Evolutionary conservation across 2,113 vertebrate species (phyloP).

Genomic region (Oncorhynchus clarkii): DNA sequence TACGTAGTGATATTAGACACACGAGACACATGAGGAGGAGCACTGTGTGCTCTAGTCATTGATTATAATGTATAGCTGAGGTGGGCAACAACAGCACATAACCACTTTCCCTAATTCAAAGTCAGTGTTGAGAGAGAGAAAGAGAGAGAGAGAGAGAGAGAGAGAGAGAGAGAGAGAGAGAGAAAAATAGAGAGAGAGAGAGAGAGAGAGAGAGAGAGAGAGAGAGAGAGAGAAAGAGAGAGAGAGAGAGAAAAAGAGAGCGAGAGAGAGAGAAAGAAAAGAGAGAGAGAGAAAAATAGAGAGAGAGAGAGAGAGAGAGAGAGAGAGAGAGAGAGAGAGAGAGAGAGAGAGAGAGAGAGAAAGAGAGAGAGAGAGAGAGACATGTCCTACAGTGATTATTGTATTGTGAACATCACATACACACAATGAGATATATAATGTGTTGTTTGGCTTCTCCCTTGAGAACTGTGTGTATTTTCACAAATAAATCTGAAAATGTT

Average conservation of each 20-base stretch:
- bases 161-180: too few species aligned
- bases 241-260: too few species aligned
- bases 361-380: neutral
- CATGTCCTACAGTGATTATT: slow-evolving; percentile 20
- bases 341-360: too few species aligned
- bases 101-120: neutral
- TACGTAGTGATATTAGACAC: slow-evolving; percentile 49
- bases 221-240: too few species aligned
- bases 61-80: slow-evolving; percentile 53
- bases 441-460: slow-evolving; percentile 16
- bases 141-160: too few species aligned
- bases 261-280: too few species aligned
- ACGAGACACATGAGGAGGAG: slow-evolving; percentile 34
- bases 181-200: too few species aligned
- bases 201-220: too few species aligned
- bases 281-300: too few species aligned
- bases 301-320: too few species aligned
- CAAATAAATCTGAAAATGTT: slow-evolving; percentile 27
- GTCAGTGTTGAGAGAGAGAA: neutral
- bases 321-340: too few species aligned
- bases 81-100: slow-evolving; percentile 16
- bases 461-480: slow-evolving; percentile 10
- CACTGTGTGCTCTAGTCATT: slow-evolving; percentile 47
- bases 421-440: neutral
- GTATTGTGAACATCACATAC: slow-evolving; percentile 15